Conservation (phyloP, 1,140 invertebrate genomes). For the Microplitis mediator region DNA sequence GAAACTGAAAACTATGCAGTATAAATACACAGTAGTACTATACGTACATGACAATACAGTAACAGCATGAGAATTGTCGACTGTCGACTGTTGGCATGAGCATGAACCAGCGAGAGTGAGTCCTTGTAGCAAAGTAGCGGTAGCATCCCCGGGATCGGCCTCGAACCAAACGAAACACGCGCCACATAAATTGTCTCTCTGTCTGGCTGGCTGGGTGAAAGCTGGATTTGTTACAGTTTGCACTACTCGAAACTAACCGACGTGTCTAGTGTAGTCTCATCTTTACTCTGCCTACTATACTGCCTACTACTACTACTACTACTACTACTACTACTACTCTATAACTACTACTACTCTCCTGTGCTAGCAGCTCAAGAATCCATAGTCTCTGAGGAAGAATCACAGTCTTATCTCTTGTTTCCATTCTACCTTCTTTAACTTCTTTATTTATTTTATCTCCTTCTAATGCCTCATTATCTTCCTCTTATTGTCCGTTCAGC, state of each 20-base stretch:
- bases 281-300: too few relatives aligned
- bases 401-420: not conserved
- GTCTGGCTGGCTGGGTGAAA: slow-evolving; percentile 60
- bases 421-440: slow-evolving; percentile 22
- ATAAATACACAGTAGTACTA: too few relatives aligned
- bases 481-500: slow-evolving; percentile 26
- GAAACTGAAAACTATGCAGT: too few relatives aligned
- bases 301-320: too few relatives aligned
- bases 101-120: slow-evolving; percentile 29
- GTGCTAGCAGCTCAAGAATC: slow-evolving; percentile 39
- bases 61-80: not conserved
- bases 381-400: slow-evolving; percentile 38
- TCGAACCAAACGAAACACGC: slow-evolving; percentile 58
- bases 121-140: slow-evolving; percentile 45
- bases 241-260: slow-evolving; percentile 46
- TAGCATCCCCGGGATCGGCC: slow-evolving; percentile 49
- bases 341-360: not conserved
- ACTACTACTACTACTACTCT: not conserved
- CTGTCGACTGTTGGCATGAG: not conserved
- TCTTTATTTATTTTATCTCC: slow-evolving; percentile 21
- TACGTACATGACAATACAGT: too few relatives aligned
- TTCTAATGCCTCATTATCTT: slow-evolving; percentile 46
- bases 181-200: slow-evolving; percentile 63
- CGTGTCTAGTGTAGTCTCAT: slow-evolving; percentile 30
- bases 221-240: slow-evolving; percentile 64